A percentile compares a stretch with the other conserved stretches of the same genome.
Conservation (phyloP, 2,888 invertebrate genomes). For the Sericinus montela region DNA sequence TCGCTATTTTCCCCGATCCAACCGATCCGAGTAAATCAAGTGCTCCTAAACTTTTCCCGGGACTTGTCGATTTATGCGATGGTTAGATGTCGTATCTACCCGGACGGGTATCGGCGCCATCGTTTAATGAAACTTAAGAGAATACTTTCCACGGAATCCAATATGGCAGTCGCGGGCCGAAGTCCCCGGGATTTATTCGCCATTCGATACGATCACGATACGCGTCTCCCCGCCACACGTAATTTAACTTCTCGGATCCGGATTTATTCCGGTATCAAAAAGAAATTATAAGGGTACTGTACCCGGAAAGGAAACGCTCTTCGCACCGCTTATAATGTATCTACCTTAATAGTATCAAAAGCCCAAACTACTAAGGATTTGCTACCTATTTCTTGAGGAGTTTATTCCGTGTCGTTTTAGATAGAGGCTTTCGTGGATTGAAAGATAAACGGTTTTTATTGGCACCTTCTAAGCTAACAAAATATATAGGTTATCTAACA, state of each 20-base stretch:
- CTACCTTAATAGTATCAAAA: conserved; percentile 20
- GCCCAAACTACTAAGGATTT: conserved; percentile 17
- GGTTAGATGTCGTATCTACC: conserved; percentile 29
- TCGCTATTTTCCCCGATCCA: not conserved
- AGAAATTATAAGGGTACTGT: conserved; percentile 69
- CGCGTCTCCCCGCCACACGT: conserved; percentile 56
- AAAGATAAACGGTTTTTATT: not conserved
- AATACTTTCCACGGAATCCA: conserved; percentile 67
- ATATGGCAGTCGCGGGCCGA: conserved; percentile 54
- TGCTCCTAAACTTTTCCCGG: conserved; percentile 36
- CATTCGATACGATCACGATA: conserved; percentile 65
- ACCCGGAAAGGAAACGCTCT: conserved; percentile 27
- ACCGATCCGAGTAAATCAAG: conserved; percentile 32
- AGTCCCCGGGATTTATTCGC: conserved; percentile 61
- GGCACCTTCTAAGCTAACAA: not conserved
- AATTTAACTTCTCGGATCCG: conserved; percentile 67
- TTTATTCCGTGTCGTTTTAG: conserved; percentile 12
- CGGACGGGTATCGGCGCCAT: conserved; percentile 53
- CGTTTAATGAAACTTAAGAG: conserved; percentile 77
- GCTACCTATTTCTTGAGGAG: conserved; percentile 5
- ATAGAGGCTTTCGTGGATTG: not conserved
- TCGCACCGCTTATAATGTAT: conserved; percentile 20
- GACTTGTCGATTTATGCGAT: conserved; percentile 32
- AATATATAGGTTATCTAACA: not conserved
- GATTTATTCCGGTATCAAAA: conserved; percentile 67